These are phyloP conservation scores for Octodon degus DNA, from an alignment of 2,113 vertebrate genomes.

Conservation along the genomic window DNA sequence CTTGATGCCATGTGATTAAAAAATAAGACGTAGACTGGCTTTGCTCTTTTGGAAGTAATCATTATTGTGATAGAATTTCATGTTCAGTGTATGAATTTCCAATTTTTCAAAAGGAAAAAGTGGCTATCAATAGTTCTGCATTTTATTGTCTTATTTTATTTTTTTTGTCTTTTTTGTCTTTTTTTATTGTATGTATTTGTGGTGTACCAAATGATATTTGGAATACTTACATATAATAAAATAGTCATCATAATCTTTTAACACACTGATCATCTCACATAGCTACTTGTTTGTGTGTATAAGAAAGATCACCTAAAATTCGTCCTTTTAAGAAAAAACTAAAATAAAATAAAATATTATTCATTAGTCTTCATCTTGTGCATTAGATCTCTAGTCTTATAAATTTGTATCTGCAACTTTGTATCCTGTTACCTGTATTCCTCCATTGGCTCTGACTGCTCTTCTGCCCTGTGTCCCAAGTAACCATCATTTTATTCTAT, in stretches of 20 bases:
- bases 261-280: background rate
- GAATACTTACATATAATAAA: background rate
- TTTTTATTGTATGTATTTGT: background rate
- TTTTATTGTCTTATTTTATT: background rate
- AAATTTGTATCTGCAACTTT: background rate
- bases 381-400: background rate
- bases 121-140: background rate
- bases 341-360: background rate
- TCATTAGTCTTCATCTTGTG: background rate
- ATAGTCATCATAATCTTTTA: background rate
- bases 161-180: background rate
- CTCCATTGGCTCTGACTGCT: too few relatives aligned
- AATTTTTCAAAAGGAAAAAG: background rate
- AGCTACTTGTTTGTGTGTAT: background rate
- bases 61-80: background rate
- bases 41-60: constrained; percentile 4
- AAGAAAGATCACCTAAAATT: background rate
- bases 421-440: background rate
- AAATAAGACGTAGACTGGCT: background rate
- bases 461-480: background rate
- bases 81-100: background rate
- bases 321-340: background rate
- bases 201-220: background rate
- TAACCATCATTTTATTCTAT: background rate
- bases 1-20: background rate